A percentile compares a stretch with the other conserved stretches of the same genome.
These are phyloP conservation scores for Megalopta genalis DNA, from an alignment of 1,140 invertebrate species.

Conservation along the genomic window DNA sequence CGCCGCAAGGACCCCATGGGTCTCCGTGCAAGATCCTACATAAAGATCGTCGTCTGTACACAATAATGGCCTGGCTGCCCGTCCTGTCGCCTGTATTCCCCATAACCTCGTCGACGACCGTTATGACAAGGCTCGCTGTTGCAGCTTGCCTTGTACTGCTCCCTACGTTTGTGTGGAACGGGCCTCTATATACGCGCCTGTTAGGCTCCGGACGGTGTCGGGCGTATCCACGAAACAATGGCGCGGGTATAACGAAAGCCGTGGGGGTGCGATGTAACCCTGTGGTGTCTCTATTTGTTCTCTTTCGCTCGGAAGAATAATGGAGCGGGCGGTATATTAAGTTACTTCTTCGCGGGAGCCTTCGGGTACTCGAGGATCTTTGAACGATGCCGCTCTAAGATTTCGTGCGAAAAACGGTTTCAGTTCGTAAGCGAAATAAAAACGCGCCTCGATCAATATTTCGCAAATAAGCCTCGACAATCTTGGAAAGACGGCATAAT, in stretches of 20 bases:
- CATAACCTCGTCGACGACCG: conserved; percentile 66
- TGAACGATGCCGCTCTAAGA: neutral
- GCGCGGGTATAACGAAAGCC: conserved; percentile 50
- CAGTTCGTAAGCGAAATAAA: too few relatives aligned
- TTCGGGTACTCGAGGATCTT: neutral
- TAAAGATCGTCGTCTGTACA: conserved; percentile 69
- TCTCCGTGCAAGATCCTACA: conserved; percentile 71
- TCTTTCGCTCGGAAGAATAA: conserved; percentile 40
- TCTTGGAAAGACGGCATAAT: too few relatives aligned
- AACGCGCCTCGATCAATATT: too few relatives aligned
- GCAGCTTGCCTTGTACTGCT: conserved; percentile 55
- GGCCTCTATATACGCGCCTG: conserved; percentile 44
- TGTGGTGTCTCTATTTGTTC: conserved; percentile 55
- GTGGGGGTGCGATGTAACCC: conserved; percentile 62
- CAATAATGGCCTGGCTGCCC: conserved; percentile 60
- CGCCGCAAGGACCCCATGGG: conserved; percentile 55
- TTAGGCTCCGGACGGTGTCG: conserved; percentile 45
- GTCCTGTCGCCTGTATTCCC: conserved; percentile 65
- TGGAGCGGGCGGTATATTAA: conserved; percentile 22
- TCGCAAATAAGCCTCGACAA: too few relatives aligned
- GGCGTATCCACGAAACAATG: conserved; percentile 56
- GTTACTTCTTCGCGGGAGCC: neutral
- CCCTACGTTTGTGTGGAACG: conserved; percentile 30
- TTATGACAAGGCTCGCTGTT: conserved; percentile 66
- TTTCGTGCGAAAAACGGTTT: too few relatives aligned